phyloP scores from a whole-genome alignment of 2,797 vertebrate genomes.

The Furcifer pardalis region DNA sequence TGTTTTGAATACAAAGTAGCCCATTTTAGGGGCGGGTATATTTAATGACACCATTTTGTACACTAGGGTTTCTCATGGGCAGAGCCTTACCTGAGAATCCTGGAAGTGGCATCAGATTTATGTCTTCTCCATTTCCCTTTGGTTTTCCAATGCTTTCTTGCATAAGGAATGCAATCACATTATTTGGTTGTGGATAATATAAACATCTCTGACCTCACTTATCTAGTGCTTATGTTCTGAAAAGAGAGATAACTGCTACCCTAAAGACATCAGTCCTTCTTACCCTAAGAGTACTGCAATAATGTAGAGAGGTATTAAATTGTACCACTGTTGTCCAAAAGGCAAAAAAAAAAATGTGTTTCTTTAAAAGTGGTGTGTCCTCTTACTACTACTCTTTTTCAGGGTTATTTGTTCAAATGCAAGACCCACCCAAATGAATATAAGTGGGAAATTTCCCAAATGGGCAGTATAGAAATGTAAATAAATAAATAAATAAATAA shows the following conservation, averaged over 20 bases:
- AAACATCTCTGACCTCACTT: background rate
- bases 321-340: too few species aligned
- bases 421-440: background rate
- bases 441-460: too few species aligned
- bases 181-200: background rate
- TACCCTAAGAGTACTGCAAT: background rate
- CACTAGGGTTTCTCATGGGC: background rate
- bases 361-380: background rate
- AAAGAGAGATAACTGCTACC: background rate
- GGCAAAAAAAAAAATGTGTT: too few species aligned
- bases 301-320: background rate
- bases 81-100: background rate
- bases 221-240: background rate
- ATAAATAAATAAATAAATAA: too few species aligned
- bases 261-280: background rate
- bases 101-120: background rate
- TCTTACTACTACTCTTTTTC: background rate
- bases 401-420: background rate
- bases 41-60: background rate
- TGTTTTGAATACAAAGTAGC: too few species aligned
- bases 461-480: too few species aligned
- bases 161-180: background rate
- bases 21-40: too few species aligned
- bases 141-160: background rate
- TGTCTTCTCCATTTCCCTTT: background rate